Percentiles rank a stretch among this genome's conserved stretches.
Evolutionary conservation across 2,113 vertebrate species (phyloP).

Genomic region (Lepus europaeus): DNA sequence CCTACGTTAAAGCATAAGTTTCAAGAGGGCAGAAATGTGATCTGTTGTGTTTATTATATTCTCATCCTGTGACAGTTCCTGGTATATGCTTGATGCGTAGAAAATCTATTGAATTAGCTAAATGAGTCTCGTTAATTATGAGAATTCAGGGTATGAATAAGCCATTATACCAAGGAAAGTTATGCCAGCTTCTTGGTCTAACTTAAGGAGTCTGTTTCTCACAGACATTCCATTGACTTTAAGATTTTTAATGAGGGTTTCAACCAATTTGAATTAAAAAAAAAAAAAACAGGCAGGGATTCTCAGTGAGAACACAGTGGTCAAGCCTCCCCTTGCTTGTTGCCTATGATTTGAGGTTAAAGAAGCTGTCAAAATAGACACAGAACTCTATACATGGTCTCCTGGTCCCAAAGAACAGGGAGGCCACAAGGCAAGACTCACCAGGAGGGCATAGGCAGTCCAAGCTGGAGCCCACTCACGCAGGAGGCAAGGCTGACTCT

Average conservation of each 20-base stretch:
- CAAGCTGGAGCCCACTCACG: not conserved
- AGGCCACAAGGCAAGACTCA: not conserved
- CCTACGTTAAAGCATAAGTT: not conserved
- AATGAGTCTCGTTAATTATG: slow-evolving; percentile 10
- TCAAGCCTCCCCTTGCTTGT: not conserved
- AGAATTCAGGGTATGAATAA: slow-evolving; percentile 10
- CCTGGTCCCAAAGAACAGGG: not conserved
- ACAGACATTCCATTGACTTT: not conserved
- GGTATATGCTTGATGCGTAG: not conserved
- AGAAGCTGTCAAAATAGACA: not conserved
- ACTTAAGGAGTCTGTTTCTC: not conserved
- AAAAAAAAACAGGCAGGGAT: not conserved
- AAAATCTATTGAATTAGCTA: not conserved
- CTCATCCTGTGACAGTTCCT: not conserved
- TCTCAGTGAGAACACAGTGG: not conserved
- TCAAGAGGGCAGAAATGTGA: not conserved
- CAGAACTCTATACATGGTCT: not conserved
- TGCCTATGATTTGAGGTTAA: not conserved
- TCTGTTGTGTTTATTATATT: not conserved
- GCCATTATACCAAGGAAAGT: not conserved
- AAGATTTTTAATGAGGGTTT: not conserved
- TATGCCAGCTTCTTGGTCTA: not conserved
- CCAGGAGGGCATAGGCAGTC: not conserved
- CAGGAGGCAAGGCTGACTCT: not conserved
- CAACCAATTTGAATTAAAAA: not conserved